These are phyloP conservation scores for Erythrocercus mccallii DNA, from an alignment of 2,113 vertebrate genomes.

Conservation along the genomic window DNA sequence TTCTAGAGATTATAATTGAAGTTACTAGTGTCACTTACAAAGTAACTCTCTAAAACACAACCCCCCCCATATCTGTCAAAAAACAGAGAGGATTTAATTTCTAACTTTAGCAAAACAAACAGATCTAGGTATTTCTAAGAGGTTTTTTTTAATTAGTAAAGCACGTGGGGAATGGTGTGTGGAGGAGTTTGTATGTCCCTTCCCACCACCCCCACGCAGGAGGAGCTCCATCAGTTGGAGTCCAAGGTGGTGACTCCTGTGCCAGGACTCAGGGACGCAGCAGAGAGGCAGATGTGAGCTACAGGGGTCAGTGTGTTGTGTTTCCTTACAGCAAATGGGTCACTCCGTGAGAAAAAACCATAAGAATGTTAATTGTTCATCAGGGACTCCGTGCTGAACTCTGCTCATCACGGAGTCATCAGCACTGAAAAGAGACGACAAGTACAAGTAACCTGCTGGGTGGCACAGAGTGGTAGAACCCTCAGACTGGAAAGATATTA, in stretches of 20 bases:
- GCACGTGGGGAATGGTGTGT: rapidly evolving
- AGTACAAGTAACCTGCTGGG: background rate
- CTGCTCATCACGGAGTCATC: background rate
- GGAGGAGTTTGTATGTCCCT: background rate
- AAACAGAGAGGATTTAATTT: background rate
- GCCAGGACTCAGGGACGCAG: background rate
- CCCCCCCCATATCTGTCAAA: background rate
- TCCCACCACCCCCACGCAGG: rapidly evolving
- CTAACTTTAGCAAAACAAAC: background rate
- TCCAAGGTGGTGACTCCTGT: background rate
- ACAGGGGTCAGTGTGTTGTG: background rate
- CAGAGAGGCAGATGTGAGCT: background rate
- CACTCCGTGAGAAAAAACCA: background rate
- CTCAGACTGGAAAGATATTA: background rate
- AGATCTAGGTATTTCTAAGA: background rate
- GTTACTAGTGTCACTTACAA: background rate
- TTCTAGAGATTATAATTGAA: background rate
- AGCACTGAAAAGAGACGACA: background rate
- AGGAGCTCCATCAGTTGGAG: background rate
- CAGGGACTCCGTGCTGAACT: background rate
- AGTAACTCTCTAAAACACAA: background rate
- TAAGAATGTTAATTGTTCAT: background rate
- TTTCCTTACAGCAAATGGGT: background rate
- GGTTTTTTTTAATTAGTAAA: background rate
- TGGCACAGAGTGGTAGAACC: background rate